Conservation (phyloP, 2,113 vertebrate genomes). For the Brachypteracias leptosomus region DNA sequence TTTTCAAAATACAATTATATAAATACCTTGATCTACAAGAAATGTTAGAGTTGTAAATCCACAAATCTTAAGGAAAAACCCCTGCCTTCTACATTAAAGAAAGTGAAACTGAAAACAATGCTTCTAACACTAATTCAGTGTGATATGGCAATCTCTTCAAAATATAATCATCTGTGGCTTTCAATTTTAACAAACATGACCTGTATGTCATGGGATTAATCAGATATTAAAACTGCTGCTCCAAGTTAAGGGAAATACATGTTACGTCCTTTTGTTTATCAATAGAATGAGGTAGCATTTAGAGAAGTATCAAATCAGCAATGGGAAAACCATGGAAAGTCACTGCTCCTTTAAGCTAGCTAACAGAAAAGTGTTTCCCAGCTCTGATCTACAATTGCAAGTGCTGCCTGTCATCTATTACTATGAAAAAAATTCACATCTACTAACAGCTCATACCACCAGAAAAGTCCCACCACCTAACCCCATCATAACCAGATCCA, state of each 20-base stretch:
- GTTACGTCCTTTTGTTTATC: background rate
- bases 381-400: background rate
- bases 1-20: constrained; percentile 2
- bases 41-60: background rate
- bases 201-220: constrained; percentile 48
- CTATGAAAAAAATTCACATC: background rate
- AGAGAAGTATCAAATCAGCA: background rate
- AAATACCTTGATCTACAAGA: background rate
- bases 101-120: constrained; percentile 9
- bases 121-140: background rate
- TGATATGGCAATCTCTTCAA: background rate
- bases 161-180: constrained; percentile 20
- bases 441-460: background rate
- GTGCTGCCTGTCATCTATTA: background rate
- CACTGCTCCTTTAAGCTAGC: background rate
- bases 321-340: background rate
- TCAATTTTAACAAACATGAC: constrained; percentile 42
- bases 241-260: constrained; percentile 13
- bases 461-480: background rate
- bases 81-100: background rate
- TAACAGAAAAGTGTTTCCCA: background rate
- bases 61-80: background rate
- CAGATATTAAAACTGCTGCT: constrained; percentile 32
- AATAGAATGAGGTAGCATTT: background rate
- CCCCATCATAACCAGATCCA: background rate